Base-by-base conservation (phyloP, 2,888 invertebrate species). In the Beris morrisii region DNA sequence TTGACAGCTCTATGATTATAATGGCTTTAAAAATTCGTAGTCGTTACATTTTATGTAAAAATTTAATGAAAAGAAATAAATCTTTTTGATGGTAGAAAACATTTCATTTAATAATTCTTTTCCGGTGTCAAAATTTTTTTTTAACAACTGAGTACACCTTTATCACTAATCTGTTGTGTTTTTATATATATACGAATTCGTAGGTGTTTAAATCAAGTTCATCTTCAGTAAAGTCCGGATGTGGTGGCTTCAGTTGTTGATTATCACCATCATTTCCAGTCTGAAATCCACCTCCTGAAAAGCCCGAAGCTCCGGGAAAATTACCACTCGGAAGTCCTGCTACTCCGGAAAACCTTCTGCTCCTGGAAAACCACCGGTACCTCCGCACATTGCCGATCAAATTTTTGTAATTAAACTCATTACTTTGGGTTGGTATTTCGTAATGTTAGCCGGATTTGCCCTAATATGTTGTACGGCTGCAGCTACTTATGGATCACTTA, bases 401-500 rank as follows among this genome's bases (percentile, higher is more conserved):
- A 87, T 86, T 73, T 90, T 90, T 69, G 86, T 85, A 67, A 93
- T 86, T 45, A 92, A 81, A n/a, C 86, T 84, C 73, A 88, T 85
- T 13, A 95, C 84, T 82, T 95, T 94, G 73, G 85, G 86, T 76
- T 92, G 89, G 76, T 97, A 94, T 79, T 97, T 96, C 56, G 87
- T 81, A 67, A 95, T 87, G 77, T 94, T 95, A 12, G 86, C 85
- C 9, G 96, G 95, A 81, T 97, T 94, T 45, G 83, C 74, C 1
- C 90, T 87, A 64, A 96, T 90, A 73, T 96, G 96, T 82, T 88
- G 84, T 78, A 93, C 86, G 61, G 90, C 89, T 15, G 85, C 79
- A 72, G 88, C 81, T 65, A 95, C 84, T 74, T 94, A 94, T 1
- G 92, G 92, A 80, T 95, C 94, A 70, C 85, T 85, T 57, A 92